Conservation (phyloP, 2,888 invertebrate genomes). For the Mayetiola destructor region DNA sequence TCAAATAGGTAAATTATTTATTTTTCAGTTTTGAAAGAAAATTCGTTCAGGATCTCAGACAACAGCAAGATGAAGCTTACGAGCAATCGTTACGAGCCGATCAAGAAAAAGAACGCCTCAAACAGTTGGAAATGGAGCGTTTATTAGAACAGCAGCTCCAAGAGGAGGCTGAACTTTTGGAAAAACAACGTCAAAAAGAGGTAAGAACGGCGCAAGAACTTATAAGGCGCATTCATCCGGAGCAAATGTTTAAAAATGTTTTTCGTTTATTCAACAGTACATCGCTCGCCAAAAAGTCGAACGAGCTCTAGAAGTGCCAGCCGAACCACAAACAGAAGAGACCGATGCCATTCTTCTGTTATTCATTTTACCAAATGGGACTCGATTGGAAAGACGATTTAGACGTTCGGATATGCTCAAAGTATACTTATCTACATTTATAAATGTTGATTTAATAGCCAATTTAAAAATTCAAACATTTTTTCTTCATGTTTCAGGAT, state of each 20-base stretch:
- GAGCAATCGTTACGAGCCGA: constrained; percentile 80
- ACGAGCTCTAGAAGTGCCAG: constrained; percentile 48
- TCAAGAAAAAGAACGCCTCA: constrained; percentile 79
- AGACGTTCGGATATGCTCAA: constrained; percentile 62
- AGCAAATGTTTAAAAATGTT: background rate
- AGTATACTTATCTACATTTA: constrained; percentile 37
- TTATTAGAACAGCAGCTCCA: constrained; percentile 38
- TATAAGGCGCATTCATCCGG: background rate
- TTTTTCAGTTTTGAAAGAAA: constrained; percentile 55
- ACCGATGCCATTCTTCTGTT: constrained; percentile 67
- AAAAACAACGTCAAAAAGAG: constrained; percentile 39
- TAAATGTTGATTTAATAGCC: background rate
- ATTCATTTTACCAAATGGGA: constrained; percentile 82
- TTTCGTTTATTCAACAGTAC: constrained; percentile 31
- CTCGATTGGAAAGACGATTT: constrained; percentile 77
- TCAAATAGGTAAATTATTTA: background rate
- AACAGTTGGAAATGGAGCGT: constrained; percentile 44
- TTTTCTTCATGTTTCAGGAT: constrained; percentile 46
- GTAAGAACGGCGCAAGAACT: constrained; percentile 21
- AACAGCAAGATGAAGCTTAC: constrained; percentile 89
- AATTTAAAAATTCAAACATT: background rate
- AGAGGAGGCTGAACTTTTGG: constrained; percentile 37
- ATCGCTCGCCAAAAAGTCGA: constrained; percentile 53
- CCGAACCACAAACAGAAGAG: constrained; percentile 58
- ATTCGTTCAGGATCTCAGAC: constrained; percentile 70